Evolutionary conservation across 2,888 invertebrate species (phyloP).

Genomic region (Teinopalpus imperialis): DNA sequence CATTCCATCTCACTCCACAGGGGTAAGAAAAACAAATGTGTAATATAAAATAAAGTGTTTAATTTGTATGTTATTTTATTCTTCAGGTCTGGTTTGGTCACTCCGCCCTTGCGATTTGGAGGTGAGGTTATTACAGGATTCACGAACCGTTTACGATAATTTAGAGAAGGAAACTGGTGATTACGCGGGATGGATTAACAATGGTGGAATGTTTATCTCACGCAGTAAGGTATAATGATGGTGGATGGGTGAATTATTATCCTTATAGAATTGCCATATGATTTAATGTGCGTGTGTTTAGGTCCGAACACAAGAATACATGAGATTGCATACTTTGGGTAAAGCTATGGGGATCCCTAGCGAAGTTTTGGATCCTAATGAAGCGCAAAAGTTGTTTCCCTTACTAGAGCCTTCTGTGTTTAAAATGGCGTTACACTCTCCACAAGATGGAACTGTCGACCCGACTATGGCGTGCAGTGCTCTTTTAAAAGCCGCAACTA

Average conservation of each 20-base stretch:
- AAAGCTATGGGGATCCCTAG: slow-evolving; percentile 90
- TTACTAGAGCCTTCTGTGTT: slow-evolving; percentile 88
- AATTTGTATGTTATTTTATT: too few species aligned
- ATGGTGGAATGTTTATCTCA: slow-evolving; percentile 95
- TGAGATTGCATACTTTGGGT: slow-evolving; percentile 89
- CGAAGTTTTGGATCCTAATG: slow-evolving; percentile 85
- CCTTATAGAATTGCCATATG: not conserved
- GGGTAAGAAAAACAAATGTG: too few species aligned
- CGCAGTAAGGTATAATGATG: slow-evolving; percentile 55
- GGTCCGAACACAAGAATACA: slow-evolving; percentile 92
- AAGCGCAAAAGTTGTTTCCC: slow-evolving; percentile 89
- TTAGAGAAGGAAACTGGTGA: slow-evolving; percentile 91
- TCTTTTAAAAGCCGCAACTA: slow-evolving; percentile 86
- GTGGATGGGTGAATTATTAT: not conserved
- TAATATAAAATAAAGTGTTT: too few species aligned
- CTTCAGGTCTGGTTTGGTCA: slow-evolving; percentile 89
- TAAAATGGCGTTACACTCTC: slow-evolving; percentile 88
- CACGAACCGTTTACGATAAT: slow-evolving; percentile 84
- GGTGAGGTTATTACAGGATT: slow-evolving; percentile 88
- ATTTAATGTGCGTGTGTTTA: slow-evolving; percentile 42
- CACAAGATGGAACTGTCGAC: slow-evolving; percentile 92
- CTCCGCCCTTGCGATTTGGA: slow-evolving; percentile 93
- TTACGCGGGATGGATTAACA: slow-evolving; percentile 93
- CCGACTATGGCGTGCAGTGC: slow-evolving; percentile 91
- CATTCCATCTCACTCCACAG: too few species aligned